Evolutionary conservation across 2,888 invertebrate species (phyloP), one percentile per base, ranked within the genome.

Genomic region (Litoditis marina): DNA sequence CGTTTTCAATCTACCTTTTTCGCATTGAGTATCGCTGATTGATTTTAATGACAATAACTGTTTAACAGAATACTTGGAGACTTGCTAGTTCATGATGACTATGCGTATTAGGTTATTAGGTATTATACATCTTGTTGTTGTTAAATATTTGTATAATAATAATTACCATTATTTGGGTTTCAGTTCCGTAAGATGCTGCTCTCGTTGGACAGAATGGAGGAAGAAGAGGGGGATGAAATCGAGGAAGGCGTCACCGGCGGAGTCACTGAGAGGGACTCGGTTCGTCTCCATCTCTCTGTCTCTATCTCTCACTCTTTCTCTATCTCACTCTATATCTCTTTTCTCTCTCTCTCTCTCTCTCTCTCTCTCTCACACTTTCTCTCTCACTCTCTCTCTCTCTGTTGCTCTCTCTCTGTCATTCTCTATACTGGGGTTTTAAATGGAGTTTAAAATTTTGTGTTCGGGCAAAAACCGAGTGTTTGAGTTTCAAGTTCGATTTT

Each of bases 151-250:
- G n/a, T 1, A 22, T 22, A 31, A n/a, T n/a, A 60, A 39, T 25
- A 5, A 13, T 65, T n/a, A n/a, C n/a, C n/a, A n/a, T n/a, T n/a
- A n/a, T n/a, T n/a, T n/a, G n/a, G n/a, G n/a, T n/a, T 80, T 65
- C 65, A 81, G 81, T 82, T 82, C 76, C 76, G 78, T 8, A 76
- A 75, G 39, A 79, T 80, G 78, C 62, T 81, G 22, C 66, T 81
- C 2, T 70, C 78, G 6, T 57, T 79, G 31, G 81, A 80, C 53
- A 67, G 69, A 31, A 60, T 60, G 13, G 76, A 76, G n/a, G 71
- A 75, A 31, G 69, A 74, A 0, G 73, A 66, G 0, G 76, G 63
- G 19, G 67, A 59, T 13, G 56, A 55, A 36, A 34, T 60, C 1
- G 51, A 68, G 0, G 60, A 59, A 7, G 63, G 47, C 1, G 49